Base-by-base conservation (phyloP, 1,140 invertebrate genomes). In the Drosophila jambulina region DNA sequence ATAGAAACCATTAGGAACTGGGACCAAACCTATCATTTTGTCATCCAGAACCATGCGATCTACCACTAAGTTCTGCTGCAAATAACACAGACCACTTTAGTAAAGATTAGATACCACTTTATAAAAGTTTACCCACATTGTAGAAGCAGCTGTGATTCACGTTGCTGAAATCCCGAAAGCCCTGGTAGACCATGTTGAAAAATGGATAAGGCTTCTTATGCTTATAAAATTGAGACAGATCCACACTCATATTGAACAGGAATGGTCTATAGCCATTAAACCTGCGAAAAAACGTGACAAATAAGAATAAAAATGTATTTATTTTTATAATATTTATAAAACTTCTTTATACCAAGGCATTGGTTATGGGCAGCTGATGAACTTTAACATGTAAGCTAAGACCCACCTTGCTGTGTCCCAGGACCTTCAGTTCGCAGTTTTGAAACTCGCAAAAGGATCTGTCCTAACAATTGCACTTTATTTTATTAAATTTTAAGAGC, bases 71-170 rank as follows among this genome's bases (percentile, higher is more conserved):
- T 49, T 17, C 7, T 49, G 23, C 46, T 49, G 17, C 15, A 27
- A 46, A 46, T 25, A 10, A n/a, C n/a, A n/a, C n/a, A n/a, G n/a
- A n/a, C n/a, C n/a, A n/a, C n/a, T n/a, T n/a, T n/a, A n/a, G n/a
- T n/a, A n/a, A n/a, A n/a, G n/a, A n/a, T n/a, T n/a, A n/a, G n/a
- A n/a, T n/a, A n/a, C n/a, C n/a, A n/a, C n/a, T n/a, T n/a, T n/a
- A n/a, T n/a, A n/a, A n/a, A n/a, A n/a, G n/a, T n/a, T n/a, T n/a
- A 59, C 43, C 27, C 13, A 70, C 65, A 59, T 53, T 61, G 25
- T 23, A 61, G 23, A 23, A 7, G 15, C 45, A 46, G 23, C 23
- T 46, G 45, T 46, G 45, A 25, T 46, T 46, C 7, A 23, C 23
- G 21, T 25, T 46, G 7, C 21, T 46, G 8, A 25, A 46, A 15